Conservation (phyloP, 92 coral and sea anemone genomes). For the Epizoanthus ramosus region DNA sequence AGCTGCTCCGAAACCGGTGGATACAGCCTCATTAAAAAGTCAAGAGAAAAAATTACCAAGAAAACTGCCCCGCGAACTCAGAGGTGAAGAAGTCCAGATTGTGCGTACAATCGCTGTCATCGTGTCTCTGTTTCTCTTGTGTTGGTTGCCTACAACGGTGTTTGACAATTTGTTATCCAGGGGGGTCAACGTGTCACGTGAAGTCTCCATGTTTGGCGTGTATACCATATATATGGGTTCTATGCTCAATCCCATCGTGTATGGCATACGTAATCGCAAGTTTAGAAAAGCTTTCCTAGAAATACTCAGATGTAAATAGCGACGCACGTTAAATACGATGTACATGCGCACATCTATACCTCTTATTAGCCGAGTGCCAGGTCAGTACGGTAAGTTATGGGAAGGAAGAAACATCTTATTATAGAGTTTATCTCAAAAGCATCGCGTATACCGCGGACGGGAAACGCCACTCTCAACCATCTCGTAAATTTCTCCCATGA, state of each 20-base stretch:
- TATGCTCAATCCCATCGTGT: conserved; percentile 56
- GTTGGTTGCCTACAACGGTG: conserved; percentile 59
- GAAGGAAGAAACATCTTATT: no score
- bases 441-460: no score
- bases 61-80: conserved; percentile 13
- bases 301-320: no score
- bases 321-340: no score
- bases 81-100: conserved; percentile 58
- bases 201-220: conserved; percentile 49
- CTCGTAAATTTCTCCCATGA: no score
- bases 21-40: background rate
- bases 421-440: no score
- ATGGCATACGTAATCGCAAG: conserved; percentile 54
- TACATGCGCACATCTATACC: no score
- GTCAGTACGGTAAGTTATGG: no score
- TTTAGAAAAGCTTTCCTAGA: conserved; percentile 52
- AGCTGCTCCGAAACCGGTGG: no score
- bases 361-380: no score
- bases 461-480: no score
- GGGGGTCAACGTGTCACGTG: conserved; percentile 46
- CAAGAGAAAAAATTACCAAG: background rate
- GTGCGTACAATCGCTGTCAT: conserved; percentile 54
- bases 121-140: conserved; percentile 51
- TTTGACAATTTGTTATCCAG: conserved; percentile 48
- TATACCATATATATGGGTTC: conserved; percentile 57